A percentile compares a stretch with the other conserved stretches of the same genome.
Evolutionary conservation across 2,113 vertebrate genomes (phyloP).

Genomic region (Pterocles orientalis): DNA sequence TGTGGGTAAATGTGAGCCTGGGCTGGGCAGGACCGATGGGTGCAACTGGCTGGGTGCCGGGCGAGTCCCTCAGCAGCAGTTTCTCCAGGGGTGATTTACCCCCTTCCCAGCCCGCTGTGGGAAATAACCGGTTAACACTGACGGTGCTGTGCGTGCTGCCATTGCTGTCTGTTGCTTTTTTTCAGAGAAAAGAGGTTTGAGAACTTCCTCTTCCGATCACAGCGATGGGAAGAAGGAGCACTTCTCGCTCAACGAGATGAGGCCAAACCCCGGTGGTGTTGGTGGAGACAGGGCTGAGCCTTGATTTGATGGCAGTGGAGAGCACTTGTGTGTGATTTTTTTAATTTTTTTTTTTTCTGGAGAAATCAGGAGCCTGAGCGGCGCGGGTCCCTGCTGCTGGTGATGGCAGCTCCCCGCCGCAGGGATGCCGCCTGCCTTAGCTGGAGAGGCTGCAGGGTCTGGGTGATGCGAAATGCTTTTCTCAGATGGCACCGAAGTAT

Average conservation of each 20-base stretch:
- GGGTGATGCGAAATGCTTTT: background rate
- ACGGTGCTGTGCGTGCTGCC: background rate
- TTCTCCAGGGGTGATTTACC: background rate
- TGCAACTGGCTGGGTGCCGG: background rate
- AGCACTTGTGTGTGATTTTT: background rate
- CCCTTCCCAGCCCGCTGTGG: background rate
- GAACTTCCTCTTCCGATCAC: background rate
- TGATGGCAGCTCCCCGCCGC: background rate
- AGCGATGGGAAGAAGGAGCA: background rate
- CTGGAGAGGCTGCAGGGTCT: background rate
- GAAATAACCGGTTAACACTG: background rate
- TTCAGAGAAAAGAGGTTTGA: background rate
- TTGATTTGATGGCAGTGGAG: constrained; percentile 16
- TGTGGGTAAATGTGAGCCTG: background rate
- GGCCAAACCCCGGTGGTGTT: background rate
- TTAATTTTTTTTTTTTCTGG: too few species aligned
- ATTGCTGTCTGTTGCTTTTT: background rate
- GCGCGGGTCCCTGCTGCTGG: background rate
- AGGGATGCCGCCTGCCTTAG: background rate
- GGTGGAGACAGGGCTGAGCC: background rate
- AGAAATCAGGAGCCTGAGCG: constrained; percentile 8
- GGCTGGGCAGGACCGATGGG: background rate
- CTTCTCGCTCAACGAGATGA: background rate
- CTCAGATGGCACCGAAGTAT: background rate
- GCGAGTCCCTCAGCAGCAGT: background rate